These are phyloP conservation scores for Barbus barbus DNA, from an alignment of 2,113 vertebrate species.

Conservation along the genomic window DNA sequence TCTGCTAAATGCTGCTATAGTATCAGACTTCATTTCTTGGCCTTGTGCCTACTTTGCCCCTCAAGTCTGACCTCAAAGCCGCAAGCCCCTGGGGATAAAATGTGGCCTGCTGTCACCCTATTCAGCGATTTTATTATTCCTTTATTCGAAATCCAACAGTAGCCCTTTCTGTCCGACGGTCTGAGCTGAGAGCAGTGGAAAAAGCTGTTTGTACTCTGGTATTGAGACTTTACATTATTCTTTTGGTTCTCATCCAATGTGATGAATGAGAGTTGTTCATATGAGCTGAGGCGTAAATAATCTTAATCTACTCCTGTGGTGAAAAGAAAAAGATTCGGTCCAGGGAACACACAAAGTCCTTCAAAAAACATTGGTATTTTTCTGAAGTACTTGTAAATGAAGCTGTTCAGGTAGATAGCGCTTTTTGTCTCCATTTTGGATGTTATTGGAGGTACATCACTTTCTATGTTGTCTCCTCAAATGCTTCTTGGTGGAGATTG, in stretches of 20 bases:
- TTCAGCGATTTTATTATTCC: constrained; percentile 19
- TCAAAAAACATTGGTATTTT: background rate
- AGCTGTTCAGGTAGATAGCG: background rate
- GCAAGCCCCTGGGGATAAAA: background rate
- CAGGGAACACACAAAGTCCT: constrained; percentile 11
- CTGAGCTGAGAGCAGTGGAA: background rate
- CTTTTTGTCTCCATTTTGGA: background rate
- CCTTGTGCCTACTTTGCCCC: background rate
- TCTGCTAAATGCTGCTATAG: background rate
- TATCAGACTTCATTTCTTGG: constrained; percentile 1
- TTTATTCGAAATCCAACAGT: constrained; percentile 29
- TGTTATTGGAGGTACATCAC: background rate
- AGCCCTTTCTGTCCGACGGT: background rate
- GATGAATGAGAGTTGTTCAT: constrained; percentile 49
- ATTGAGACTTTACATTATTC: constrained; percentile 20
- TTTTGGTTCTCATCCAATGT: constrained; percentile 24
- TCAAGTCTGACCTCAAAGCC: constrained; percentile 4
- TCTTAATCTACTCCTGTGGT: constrained; percentile 46
- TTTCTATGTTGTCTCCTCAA: background rate
- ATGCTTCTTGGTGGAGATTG: background rate
- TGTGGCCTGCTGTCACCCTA: background rate
- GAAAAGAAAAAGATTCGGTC: constrained; percentile 18
- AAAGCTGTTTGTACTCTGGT: constrained; percentile 13
- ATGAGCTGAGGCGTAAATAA: constrained; percentile 43
- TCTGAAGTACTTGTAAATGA: constrained; percentile 20